Evolutionary conservation across 1,140 invertebrate genomes (phyloP).

Genomic region (Eumeta japonica): DNA sequence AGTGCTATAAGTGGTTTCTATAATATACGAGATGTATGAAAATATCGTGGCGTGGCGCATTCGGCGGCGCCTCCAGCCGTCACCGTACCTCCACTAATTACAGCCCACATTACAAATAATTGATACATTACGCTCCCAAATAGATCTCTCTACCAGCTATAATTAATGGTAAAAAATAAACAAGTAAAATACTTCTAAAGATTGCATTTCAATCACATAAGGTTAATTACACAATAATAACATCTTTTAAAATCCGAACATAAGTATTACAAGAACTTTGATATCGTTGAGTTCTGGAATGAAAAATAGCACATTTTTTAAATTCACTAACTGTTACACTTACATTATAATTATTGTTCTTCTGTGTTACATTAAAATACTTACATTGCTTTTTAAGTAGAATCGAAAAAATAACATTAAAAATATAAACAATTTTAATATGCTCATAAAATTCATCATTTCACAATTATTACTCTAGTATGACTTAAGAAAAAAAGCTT

Average conservation of each 20-base stretch:
- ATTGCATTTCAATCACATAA: conserved; percentile 59
- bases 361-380: conserved; percentile 55
- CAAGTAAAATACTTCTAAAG: conserved; percentile 59
- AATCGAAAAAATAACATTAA: conserved; percentile 55
- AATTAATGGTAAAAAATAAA: conserved; percentile 56
- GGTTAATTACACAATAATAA: conserved; percentile 56
- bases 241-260: conserved; percentile 55
- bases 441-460: conserved; percentile 45
- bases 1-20: conserved; percentile 44
- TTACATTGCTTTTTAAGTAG: conserved; percentile 50
- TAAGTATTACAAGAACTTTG: conserved; percentile 56
- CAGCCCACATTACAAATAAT: conserved; percentile 59
- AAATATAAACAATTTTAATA: conserved; percentile 50
- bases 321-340: conserved; percentile 57
- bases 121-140: conserved; percentile 59
- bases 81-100: conserved; percentile 57
- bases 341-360: conserved; percentile 59
- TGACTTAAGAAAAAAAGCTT: conserved; percentile 45
- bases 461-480: conserved; percentile 46
- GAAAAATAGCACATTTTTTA: conserved; percentile 58
- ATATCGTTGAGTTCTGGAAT: conserved; percentile 58
- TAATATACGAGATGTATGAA: conserved; percentile 51
- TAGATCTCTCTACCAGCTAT: conserved; percentile 58
- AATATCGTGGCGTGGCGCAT: no score
- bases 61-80: no score